Conservation (phyloP, 2,888 invertebrate species). For the Agonopterix alstromeriana region DNA sequence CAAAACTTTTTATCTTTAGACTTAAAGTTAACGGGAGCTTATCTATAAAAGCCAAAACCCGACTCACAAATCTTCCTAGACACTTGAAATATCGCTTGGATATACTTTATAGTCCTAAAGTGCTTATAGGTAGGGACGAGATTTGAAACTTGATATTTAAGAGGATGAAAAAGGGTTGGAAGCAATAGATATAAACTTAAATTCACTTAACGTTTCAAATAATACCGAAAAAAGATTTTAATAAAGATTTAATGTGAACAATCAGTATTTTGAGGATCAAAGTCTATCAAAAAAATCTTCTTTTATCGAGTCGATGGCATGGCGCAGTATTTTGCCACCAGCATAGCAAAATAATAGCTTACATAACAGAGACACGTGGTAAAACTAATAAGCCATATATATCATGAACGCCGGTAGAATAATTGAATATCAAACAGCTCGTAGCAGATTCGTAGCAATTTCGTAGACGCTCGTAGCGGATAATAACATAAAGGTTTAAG, state of each 20-base stretch:
- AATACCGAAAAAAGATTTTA: not conserved
- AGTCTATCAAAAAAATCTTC: too few relatives aligned
- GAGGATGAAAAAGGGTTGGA: constrained; percentile 4
- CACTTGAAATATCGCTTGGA: constrained; percentile 10
- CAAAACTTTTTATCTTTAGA: too few relatives aligned
- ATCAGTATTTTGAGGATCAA: too few relatives aligned
- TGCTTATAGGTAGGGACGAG: constrained; percentile 8
- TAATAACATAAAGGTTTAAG: constrained; percentile 40
- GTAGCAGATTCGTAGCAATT: constrained; percentile 39
- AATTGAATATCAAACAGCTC: constrained; percentile 5
- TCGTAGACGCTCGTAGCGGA: constrained; percentile 43
- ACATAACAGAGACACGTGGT: not conserved
- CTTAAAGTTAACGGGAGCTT: constrained; percentile 1
- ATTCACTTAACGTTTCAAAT: constrained; percentile 1
- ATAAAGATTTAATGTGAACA: too few relatives aligned
- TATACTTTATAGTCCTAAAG: constrained; percentile 8
- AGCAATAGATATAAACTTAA: not conserved
- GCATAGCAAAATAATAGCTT: too few relatives aligned
- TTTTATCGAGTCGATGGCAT: too few relatives aligned
- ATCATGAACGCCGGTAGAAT: too few relatives aligned
- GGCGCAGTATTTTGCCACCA: too few relatives aligned
- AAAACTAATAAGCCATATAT: not conserved
- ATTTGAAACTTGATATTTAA: constrained; percentile 8
- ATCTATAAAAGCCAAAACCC: constrained; percentile 8
- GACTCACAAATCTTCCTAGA: constrained; percentile 8